phyloP scores from a whole-genome alignment of 2,113 vertebrate genomes.

The Myotis brandtii region DNA sequence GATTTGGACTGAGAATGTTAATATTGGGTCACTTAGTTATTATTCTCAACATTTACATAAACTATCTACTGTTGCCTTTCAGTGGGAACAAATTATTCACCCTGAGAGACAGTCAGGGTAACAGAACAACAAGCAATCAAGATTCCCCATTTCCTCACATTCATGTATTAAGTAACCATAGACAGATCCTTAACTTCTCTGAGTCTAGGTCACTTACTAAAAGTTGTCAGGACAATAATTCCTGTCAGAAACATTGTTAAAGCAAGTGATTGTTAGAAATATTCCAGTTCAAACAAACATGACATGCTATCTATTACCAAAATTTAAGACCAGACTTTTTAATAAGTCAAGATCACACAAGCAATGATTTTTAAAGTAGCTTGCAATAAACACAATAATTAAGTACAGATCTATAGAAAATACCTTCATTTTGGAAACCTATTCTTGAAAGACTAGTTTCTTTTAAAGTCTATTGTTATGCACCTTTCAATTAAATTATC shows the following conservation, averaged over 20 bases:
- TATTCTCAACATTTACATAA: not conserved
- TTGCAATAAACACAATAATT: not conserved
- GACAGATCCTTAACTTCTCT: not conserved
- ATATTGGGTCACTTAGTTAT: not conserved
- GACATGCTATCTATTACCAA: not conserved
- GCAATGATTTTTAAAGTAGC: not conserved
- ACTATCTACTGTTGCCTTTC: not conserved
- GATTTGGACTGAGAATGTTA: not conserved
- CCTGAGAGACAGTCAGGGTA: not conserved
- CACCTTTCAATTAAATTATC: not conserved
- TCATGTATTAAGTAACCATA: not conserved
- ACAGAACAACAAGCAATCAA: not conserved
- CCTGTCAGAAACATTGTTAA: not conserved
- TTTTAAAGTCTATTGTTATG: not conserved
- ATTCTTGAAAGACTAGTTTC: not conserved
- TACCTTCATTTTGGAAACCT: not conserved
- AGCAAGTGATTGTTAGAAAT: not conserved
- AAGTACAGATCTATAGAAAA: not conserved
- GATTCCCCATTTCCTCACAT: not conserved
- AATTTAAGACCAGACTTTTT: conserved; percentile 15
- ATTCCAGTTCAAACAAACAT: not conserved
- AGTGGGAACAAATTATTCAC: not conserved
- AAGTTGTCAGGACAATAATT: not conserved
- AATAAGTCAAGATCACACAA: not conserved
- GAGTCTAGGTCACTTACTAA: not conserved